These are phyloP conservation scores for Nomada ferruginata DNA, from an alignment of 2,888 invertebrate species.

Conservation along the genomic window DNA sequence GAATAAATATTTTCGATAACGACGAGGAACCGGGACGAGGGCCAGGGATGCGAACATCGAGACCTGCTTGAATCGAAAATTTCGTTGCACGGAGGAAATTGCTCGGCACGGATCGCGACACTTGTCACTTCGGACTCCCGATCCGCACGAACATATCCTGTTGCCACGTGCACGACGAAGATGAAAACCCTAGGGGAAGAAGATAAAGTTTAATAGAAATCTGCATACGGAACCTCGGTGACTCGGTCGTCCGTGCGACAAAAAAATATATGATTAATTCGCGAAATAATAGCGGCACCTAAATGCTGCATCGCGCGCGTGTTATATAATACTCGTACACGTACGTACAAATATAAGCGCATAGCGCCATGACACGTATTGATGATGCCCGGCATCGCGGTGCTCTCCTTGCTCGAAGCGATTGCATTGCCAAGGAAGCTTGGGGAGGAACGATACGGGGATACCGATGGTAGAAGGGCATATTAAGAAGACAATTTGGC, in stretches of 20 bases:
- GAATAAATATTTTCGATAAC: constrained; percentile 56
- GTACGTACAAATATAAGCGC: constrained; percentile 58
- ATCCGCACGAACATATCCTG: constrained; percentile 24
- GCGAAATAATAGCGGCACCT: constrained; percentile 54
- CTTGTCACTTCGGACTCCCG: constrained; percentile 6
- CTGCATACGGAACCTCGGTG: constrained; percentile 38
- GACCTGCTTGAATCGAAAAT: constrained; percentile 14
- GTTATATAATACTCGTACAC: constrained; percentile 47
- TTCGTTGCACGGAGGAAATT: constrained; percentile 5
- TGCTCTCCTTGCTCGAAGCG: constrained; percentile 70
- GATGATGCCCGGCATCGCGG: constrained; percentile 82
- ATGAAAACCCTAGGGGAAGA: constrained; percentile 6
- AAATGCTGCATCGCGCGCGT: constrained; percentile 42
- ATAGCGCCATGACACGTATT: constrained; percentile 82
- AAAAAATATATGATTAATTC: constrained; percentile 57
- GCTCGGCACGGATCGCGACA: neutral
- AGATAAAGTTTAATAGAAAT: constrained; percentile 59
- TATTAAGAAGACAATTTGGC: constrained; percentile 83
- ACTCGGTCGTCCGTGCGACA: neutral
- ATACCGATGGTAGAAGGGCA: constrained; percentile 63
- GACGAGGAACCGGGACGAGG: constrained; percentile 2
- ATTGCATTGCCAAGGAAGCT: constrained; percentile 62
- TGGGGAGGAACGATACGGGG: constrained; percentile 55
- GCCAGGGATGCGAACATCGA: constrained; percentile 4
- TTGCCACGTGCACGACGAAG: neutral